Base-by-base conservation (phyloP, 2,888 invertebrate genomes). In the Chirona hameri region DNA sequence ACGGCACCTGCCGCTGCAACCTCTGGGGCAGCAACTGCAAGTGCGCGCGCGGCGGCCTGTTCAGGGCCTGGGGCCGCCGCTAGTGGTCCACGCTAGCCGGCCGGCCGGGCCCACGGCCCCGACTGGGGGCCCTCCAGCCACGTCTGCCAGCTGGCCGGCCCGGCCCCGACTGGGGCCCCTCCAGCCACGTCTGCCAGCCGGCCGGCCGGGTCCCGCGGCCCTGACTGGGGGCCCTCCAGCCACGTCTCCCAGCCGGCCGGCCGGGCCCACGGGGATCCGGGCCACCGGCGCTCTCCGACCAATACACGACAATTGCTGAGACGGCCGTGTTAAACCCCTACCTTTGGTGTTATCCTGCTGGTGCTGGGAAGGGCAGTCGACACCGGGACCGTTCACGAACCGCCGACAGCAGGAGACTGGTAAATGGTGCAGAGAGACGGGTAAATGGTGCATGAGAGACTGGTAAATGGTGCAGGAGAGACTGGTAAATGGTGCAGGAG, bases 21-120 rank as follows among this genome's bases (percentile, higher is more conserved):
- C 90, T 95, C 82, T 95, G 95, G 95, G 95, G 95, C 84, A 92
- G 93, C 88, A 95, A 95, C 90, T 95, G 95, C 89, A 91, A 93
- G 87, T 95, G 95, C 89, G 95, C 95, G 89, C 92, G 95, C 86
- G 93, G 93, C 92, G 95, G 95, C 84, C 91, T 95, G 87, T 95
- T 95, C 91, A 83, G 84, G 39, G 39, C 39, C 1, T 76, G 76
- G 76, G 76, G 76, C 39, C 76, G 76, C 31, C 76, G 76, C 5
- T 3, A 15, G 76, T 39, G 29, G 39, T 39, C 12, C 27, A 14
- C 76, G 39, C 21, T 31, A 15, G 31, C 29, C 69, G 69, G 69
- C 29, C 27, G 29, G 27, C 69, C 7, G 9, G 69, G 69, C 69
- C 29, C 69, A 29, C 69, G 29, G 69, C 29, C 4, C 69, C 12